These are phyloP conservation scores for Netelia virgata DNA, from an alignment of 2,888 invertebrate species.

Conservation along the genomic window DNA sequence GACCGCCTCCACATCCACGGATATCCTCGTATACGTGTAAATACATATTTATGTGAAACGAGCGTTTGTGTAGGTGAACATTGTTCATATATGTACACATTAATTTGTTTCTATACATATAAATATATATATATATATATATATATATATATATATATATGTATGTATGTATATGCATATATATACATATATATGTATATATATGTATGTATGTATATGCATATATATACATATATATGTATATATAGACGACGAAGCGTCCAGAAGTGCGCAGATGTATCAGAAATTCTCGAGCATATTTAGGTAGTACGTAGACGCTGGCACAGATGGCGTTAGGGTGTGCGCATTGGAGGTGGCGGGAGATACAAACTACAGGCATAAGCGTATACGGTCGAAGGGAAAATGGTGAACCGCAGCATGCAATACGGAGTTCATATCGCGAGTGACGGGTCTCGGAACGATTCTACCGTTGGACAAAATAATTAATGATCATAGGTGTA, in stretches of 20 bases:
- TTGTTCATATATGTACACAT: background rate
- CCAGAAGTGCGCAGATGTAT: slow-evolving; percentile 35
- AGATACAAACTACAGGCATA: background rate
- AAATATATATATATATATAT: background rate
- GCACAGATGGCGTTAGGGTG: slow-evolving; percentile 7
- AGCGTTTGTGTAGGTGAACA: background rate
- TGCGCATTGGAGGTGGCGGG: background rate
- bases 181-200: slow-evolving; percentile 1
- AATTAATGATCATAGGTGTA: slow-evolving; percentile 40
- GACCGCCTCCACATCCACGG: background rate
- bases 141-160: background rate
- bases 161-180: slow-evolving; percentile 1
- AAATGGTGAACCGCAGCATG: slow-evolving; percentile 1
- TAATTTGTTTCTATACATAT: background rate
- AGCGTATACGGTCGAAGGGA: background rate
- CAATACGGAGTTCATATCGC: slow-evolving; percentile 31
- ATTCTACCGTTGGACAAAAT: slow-evolving; percentile 39
- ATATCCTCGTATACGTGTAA: background rate
- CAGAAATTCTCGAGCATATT: slow-evolving; percentile 38
- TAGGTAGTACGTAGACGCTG: background rate
- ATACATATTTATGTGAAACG: background rate
- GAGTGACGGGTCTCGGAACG: slow-evolving; percentile 30
- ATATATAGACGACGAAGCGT: background rate
- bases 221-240: background rate
- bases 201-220: slow-evolving; percentile 39